A percentile compares a stretch with the other conserved stretches of the same genome.
Evolutionary conservation across 2,888 invertebrate genomes (phyloP).

Genomic region (Hydriomena furcata): DNA sequence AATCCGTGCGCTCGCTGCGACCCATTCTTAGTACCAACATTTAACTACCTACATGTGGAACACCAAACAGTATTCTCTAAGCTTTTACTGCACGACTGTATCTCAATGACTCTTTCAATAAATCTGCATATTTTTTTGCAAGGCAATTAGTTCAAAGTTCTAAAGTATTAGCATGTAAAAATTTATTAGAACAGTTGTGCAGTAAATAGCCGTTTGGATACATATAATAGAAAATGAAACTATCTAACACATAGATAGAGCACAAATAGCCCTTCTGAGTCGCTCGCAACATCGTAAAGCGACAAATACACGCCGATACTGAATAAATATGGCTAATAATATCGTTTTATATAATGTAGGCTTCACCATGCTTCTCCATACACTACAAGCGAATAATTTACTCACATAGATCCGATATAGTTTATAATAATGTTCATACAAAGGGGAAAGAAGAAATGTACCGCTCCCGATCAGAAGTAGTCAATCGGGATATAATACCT

Average conservation of each 20-base stretch:
- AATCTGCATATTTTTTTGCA: background rate
- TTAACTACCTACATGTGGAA: slow-evolving; percentile 69
- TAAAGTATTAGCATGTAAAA: too few species aligned
- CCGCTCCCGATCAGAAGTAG: slow-evolving; percentile 7
- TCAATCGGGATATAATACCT: background rate
- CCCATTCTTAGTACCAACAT: slow-evolving; percentile 56
- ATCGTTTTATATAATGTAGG: slow-evolving; percentile 45
- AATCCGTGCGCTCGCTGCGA: slow-evolving; percentile 66
- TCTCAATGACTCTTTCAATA: background rate
- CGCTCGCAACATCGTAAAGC: slow-evolving; percentile 65
- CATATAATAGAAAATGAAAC: slow-evolving; percentile 58
- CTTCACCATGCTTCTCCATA: slow-evolving; percentile 75
- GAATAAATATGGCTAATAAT: slow-evolving; percentile 55
- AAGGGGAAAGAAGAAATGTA: slow-evolving; percentile 32
- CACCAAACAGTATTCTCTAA: slow-evolving; percentile 53
- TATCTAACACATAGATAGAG: slow-evolving; percentile 66
- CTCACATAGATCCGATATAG: slow-evolving; percentile 74
- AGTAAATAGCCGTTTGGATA: slow-evolving; percentile 48
- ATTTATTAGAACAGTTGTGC: slow-evolving; percentile 55
- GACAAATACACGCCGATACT: slow-evolving; percentile 65
- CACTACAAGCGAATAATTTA: slow-evolving; percentile 77
- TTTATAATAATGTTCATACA: slow-evolving; percentile 50
- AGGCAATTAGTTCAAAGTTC: background rate
- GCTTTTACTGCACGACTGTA: slow-evolving; percentile 32
- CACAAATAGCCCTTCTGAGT: slow-evolving; percentile 57